Base-by-base conservation (phyloP, 2,888 invertebrate species). In the Pseudeuparius sepicola region DNA sequence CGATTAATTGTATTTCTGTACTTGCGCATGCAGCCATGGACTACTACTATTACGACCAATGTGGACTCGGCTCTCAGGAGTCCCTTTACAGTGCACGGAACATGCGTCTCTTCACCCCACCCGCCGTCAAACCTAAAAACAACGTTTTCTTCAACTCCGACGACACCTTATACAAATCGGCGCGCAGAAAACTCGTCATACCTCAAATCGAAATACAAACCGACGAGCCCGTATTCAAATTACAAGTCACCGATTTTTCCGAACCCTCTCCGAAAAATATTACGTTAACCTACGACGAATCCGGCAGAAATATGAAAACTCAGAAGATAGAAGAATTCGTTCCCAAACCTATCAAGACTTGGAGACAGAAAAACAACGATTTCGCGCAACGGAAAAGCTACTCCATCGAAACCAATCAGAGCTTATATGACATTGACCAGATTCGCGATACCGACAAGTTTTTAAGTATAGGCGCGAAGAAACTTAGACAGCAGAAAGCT, bases 1-100 rank as follows among this genome's bases (percentile, higher is more conserved):
- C n/a, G n/a, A n/a, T n/a, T n/a, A n/a, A n/a, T n/a, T n/a, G n/a
- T n/a, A n/a, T n/a, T n/a, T n/a, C n/a, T n/a, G n/a, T n/a, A n/a
- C n/a, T n/a, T n/a, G n/a, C n/a, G 54, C 62, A 63, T 54, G 63
- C 63, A 60, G 63, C 63, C 43, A 47, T 50, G 61, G 61, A 61
- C 50, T 48, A 44, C 38, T 48, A 49, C 37, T 50, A 52, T 40
- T 46, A 45, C 40, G 55, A 59, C 40, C 40, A 47, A 37, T 47
- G 44, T 33, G 47, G 26, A 16, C 37, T 47, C 30, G 51, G 55
- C 42, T 61, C 61, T 13, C 54, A 57, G 37, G 60, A 63, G 37
- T 60, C 59, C 6, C 44, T 61, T 16, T 52, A 54, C 42, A 56
- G 54, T 34, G 45, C 50, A 9, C 46, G 54, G 13, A 49, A 46